Conservation (phyloP, 1,140 invertebrate genomes). For the Achroia grisella region DNA sequence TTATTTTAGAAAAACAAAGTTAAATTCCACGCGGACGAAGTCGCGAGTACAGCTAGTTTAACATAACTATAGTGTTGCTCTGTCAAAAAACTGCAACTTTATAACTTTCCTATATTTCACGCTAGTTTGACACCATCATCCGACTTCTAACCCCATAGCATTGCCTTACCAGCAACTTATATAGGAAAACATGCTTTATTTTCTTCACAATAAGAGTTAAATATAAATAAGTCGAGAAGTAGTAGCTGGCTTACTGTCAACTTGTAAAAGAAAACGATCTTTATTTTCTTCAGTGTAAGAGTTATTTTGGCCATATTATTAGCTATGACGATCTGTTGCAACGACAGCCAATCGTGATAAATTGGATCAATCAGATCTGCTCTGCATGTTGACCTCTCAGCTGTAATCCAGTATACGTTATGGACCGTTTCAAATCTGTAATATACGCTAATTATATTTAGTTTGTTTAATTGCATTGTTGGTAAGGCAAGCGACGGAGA, state of each 20-base stretch:
- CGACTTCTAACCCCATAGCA: constrained; percentile 14
- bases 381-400: background rate
- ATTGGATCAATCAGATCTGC: background rate
- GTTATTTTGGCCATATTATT: background rate
- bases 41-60: no score
- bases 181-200: background rate
- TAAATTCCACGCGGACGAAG: no score
- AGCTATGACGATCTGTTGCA: background rate
- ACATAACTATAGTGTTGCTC: no score
- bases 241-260: background rate
- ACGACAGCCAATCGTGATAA: background rate
- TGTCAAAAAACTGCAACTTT: no score
- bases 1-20: no score
- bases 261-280: background rate
- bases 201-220: background rate
- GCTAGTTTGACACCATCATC: constrained; percentile 7
- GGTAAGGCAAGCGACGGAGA: no score
- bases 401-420: background rate
- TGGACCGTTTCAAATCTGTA: no score
- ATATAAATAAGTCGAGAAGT: no score
- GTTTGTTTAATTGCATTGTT: no score
- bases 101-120: constrained; percentile 7
- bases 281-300: background rate
- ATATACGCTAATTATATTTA: no score
- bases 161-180: background rate